Percentiles rank a stretch among this genome's conserved stretches.
Conservation (phyloP, 37 sponge, comb jelly and placozoan species). For the Theonella swinhoei region DNA sequence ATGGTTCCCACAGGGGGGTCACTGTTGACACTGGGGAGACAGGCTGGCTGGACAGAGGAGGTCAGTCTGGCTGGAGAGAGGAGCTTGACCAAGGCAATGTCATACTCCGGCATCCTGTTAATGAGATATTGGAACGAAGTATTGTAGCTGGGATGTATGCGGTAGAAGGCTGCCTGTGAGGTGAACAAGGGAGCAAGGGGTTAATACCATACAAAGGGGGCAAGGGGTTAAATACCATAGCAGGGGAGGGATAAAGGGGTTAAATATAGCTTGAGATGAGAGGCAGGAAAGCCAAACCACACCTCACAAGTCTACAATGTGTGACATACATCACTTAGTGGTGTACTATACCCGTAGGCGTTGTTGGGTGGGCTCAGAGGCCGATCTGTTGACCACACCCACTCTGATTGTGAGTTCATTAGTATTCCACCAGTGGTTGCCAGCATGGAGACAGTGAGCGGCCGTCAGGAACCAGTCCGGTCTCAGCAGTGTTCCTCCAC, state of each 20-base stretch:
- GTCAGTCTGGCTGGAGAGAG: slow-evolving; percentile 16
- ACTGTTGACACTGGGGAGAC: slow-evolving; percentile 21
- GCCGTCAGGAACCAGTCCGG: slow-evolving; percentile 58
- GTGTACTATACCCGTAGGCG: too few relatives aligned
- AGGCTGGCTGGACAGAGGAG: slow-evolving; percentile 1
- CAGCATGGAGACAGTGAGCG: slow-evolving; percentile 51
- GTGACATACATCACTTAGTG: too few relatives aligned
- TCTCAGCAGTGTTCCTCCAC: slow-evolving; percentile 52
- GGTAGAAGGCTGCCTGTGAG: slow-evolving; percentile 10
- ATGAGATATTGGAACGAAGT: not conserved
- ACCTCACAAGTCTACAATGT: slow-evolving; percentile 9
- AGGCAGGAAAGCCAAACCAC: not conserved
- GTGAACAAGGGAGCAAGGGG: too few relatives aligned
- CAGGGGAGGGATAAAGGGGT: not conserved
- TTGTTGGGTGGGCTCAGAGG: slow-evolving; percentile 16
- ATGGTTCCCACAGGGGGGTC: slow-evolving; percentile 23
- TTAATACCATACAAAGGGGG: too few relatives aligned
- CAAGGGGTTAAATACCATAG: not conserved
- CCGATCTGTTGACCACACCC: slow-evolving; percentile 44
- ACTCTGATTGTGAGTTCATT: slow-evolving; percentile 12
- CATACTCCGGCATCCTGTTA: not conserved
- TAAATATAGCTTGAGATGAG: not conserved
- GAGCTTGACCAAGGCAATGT: slow-evolving; percentile 50
- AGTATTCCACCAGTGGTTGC: not conserved
- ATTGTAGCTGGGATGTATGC: slow-evolving; percentile 1